Conservation (phyloP, 2,888 invertebrate genomes). For the Drosophila formosana region DNA sequence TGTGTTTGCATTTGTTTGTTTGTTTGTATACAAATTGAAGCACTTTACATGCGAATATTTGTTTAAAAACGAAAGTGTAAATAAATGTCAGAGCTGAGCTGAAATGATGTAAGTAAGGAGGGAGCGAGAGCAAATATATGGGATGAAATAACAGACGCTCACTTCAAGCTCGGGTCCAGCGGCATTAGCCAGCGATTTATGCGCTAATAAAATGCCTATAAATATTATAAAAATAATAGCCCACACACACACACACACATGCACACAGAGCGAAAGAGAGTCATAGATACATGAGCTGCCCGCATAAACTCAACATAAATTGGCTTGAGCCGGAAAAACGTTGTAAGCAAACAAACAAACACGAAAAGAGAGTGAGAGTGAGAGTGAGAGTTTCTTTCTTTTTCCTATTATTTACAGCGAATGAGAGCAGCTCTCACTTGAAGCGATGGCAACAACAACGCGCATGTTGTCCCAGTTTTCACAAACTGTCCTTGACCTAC, state of each 20-base stretch:
- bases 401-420: constrained; percentile 30
- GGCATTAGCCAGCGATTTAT: constrained; percentile 35
- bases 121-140: constrained; percentile 2
- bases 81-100: constrained; percentile 12
- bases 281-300: constrained; percentile 15
- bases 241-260: constrained; percentile 2
- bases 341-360: constrained; percentile 46
- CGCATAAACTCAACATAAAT: constrained; percentile 57
- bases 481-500: constrained; percentile 85
- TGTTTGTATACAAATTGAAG: constrained; percentile 7
- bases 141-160: background rate
- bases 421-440: constrained; percentile 32
- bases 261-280: background rate
- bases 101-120: constrained; percentile 19
- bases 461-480: constrained; percentile 83
- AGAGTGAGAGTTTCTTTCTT: constrained; percentile 38
- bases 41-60: constrained; percentile 19
- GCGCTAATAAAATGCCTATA: constrained; percentile 41
- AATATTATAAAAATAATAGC: constrained; percentile 40
- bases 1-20: background rate
- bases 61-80: constrained; percentile 38
- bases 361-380: constrained; percentile 38
- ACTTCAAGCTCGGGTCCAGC: constrained; percentile 28
- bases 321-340: constrained; percentile 51
- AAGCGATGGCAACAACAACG: constrained; percentile 71